A percentile compares a stretch with the other conserved stretches of the same genome.
phyloP scores from a whole-genome alignment of 2,113 vertebrate species.

The Brachyistius frenatus region DNA sequence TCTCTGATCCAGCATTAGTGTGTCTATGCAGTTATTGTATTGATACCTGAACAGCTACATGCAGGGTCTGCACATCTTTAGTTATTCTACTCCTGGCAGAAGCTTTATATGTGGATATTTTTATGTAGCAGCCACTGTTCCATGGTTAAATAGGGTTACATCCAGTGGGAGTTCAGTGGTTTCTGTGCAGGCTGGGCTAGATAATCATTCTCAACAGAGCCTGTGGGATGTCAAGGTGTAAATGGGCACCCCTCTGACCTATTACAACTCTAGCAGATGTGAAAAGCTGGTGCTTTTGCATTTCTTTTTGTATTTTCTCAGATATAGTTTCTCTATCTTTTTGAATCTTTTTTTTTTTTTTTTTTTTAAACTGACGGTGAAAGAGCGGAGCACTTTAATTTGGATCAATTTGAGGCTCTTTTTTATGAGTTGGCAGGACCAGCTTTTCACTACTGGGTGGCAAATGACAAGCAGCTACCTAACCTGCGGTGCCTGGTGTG shows the following conservation, averaged over 20 bases:
- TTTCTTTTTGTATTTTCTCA: constrained; percentile 1
- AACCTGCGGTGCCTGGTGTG: constrained; percentile 76
- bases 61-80: not conserved
- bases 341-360: not conserved
- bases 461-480: constrained; percentile 76
- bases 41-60: not conserved
- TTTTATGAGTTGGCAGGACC: constrained; percentile 67
- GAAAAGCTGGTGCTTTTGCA: constrained; percentile 28
- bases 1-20: constrained; percentile 17
- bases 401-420: constrained; percentile 55
- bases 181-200: constrained; percentile 62
- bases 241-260: constrained; percentile 78
- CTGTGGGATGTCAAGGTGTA: constrained; percentile 75
- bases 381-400: constrained; percentile 14
- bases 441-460: constrained; percentile 75
- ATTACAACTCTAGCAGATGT: constrained; percentile 73
- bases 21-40: constrained; percentile 9
- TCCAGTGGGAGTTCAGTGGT: constrained; percentile 26
- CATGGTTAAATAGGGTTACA: constrained; percentile 12
- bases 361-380: not conserved
- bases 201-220: constrained; percentile 76
- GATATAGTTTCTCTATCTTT: constrained; percentile 3
- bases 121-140: not conserved
- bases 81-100: not conserved
- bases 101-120: not conserved